phyloP scores from a whole-genome alignment of 2,888 invertebrate genomes.

The Xestia ashworthii region DNA sequence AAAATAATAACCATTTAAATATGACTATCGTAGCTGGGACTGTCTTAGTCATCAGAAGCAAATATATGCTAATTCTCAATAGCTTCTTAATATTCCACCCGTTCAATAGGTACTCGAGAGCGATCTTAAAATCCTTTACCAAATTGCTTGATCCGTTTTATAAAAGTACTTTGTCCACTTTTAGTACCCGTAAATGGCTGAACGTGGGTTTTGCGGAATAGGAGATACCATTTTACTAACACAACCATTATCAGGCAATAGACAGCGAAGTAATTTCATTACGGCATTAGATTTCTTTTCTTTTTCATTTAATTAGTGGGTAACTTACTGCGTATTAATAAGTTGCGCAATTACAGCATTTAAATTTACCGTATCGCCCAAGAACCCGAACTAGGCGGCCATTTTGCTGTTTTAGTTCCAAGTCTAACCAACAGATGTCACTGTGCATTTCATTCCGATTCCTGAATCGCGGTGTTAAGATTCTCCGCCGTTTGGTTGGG shows the following conservation, averaged over 20 bases:
- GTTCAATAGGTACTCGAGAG: constrained; percentile 5
- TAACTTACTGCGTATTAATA: too few species aligned
- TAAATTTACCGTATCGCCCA: background rate
- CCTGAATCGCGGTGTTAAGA: background rate
- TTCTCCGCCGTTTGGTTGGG: background rate
- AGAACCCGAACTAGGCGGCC: background rate
- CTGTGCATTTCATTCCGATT: constrained; percentile 23
- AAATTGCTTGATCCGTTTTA: constrained; percentile 37
- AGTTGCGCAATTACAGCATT: background rate
- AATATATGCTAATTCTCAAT: background rate
- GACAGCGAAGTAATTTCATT: background rate
- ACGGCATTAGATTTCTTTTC: background rate
- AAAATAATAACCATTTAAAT: too few species aligned
- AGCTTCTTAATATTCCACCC: constrained; percentile 34
- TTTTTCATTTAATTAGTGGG: background rate
- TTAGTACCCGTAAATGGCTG: constrained; percentile 27
- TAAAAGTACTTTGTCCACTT: constrained; percentile 7
- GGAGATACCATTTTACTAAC: background rate
- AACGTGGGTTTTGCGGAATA: constrained; percentile 1
- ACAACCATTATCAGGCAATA: background rate
- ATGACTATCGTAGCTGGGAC: background rate
- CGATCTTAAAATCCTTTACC: constrained; percentile 15
- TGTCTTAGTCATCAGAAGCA: background rate
- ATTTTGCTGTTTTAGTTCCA: constrained; percentile 12
- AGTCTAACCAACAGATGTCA: constrained; percentile 31